Conservation (phyloP, 2,797 vertebrate species). For the Xiphorhynchus erythropygius region DNA sequence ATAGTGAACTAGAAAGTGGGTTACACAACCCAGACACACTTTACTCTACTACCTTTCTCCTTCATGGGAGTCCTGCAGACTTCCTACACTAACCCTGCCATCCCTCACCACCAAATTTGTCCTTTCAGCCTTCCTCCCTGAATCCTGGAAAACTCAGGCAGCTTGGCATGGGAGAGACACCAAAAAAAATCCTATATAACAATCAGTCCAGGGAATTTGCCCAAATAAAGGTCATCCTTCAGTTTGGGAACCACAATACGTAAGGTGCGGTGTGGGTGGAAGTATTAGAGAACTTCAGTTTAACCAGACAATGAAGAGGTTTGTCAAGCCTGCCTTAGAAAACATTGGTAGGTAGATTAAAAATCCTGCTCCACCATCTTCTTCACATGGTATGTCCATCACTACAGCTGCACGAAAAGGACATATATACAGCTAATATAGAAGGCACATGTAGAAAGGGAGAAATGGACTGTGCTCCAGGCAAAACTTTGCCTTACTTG, state of each 20-base stretch:
- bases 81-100: neutral
- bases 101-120: neutral
- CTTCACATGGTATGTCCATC: neutral
- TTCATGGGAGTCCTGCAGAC: neutral
- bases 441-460: neutral
- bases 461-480: neutral
- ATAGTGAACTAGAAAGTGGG: neutral
- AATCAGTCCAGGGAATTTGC: neutral
- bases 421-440: neutral
- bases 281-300: neutral
- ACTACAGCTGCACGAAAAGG: neutral
- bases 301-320: neutral
- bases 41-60: neutral
- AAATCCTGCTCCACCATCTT: neutral
- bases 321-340: neutral
- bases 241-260: neutral
- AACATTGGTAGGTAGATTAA: neutral
- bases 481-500: neutral
- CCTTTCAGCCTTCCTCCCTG: neutral
- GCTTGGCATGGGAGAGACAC: neutral
- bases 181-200: neutral
- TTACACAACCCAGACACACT: neutral
- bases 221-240: neutral
- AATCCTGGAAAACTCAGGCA: neutral
- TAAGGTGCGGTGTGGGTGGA: neutral